phyloP scores from a whole-genome alignment of 2,797 vertebrate species.

The Cynopterus sphinx region DNA sequence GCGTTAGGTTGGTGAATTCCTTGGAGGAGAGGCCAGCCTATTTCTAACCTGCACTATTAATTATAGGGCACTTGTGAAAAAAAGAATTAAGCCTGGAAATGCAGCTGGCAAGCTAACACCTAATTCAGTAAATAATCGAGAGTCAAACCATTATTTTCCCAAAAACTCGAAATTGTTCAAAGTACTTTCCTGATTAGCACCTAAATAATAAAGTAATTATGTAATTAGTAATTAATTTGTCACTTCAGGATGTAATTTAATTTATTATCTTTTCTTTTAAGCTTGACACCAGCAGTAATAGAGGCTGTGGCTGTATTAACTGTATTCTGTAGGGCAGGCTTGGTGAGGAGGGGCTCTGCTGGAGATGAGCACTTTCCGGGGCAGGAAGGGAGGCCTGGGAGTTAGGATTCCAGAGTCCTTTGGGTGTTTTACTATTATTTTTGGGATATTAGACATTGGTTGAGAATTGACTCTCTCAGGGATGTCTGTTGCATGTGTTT shows the following conservation, averaged over 20 bases:
- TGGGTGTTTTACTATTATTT: neutral
- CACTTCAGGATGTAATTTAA: constrained; percentile 75
- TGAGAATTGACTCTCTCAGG: neutral
- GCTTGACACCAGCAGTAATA: constrained; percentile 55
- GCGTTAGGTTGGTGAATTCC: constrained; percentile 50
- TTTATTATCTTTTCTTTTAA: constrained; percentile 78
- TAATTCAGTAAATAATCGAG: constrained; percentile 79
- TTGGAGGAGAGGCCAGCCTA: constrained; percentile 68
- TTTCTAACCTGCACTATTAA: constrained; percentile 77
- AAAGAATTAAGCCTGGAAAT: constrained; percentile 72
- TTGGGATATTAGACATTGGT: neutral
- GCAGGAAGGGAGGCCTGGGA: neutral
- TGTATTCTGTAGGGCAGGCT: neutral
- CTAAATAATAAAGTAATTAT: constrained; percentile 83
- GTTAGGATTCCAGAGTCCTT: neutral
- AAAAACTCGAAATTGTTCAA: constrained; percentile 82
- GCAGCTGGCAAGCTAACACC: constrained; percentile 69
- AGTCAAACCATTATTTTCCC: constrained; percentile 84
- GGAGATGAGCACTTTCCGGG: neutral
- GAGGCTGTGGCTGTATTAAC: neutral
- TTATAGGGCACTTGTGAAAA: constrained; percentile 61
- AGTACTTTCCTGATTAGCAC: constrained; percentile 81
- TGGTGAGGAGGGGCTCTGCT: neutral
- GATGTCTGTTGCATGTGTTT: neutral
- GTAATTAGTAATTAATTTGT: constrained; percentile 82